Percentiles rank a stretch among this genome's conserved stretches.
Conservation (phyloP, 2,113 vertebrate species). For the Ivindomyrus marchei region DNA sequence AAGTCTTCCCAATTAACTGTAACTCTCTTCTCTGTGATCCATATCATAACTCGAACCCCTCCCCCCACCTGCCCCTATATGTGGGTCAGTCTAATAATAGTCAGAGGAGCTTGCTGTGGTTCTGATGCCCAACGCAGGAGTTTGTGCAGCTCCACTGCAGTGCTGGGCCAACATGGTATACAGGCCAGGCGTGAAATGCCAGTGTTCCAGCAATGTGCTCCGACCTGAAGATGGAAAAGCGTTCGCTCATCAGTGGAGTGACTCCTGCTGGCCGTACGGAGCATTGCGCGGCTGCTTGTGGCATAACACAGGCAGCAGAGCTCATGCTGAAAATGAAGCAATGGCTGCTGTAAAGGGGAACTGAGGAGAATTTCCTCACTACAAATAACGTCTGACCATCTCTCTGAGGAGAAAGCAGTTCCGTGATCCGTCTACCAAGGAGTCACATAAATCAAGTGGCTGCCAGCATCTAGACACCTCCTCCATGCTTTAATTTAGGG, state of each 20-base stretch:
- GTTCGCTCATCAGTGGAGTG: background rate
- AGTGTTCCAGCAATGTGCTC: background rate
- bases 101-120: background rate
- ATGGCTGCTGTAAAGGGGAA: background rate
- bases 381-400: background rate
- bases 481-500: background rate
- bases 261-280: background rate
- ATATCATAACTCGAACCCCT: background rate
- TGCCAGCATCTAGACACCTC: background rate
- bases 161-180: background rate
- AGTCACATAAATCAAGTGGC: background rate
- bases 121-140: background rate
- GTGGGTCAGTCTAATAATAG: conserved; percentile 18
- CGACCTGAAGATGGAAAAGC: background rate
- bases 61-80: background rate
- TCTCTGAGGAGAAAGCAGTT: background rate
- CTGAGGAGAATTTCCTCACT: background rate
- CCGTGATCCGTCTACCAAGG: background rate
- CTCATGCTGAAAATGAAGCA: background rate
- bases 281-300: background rate
- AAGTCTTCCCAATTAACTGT: background rate
- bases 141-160: background rate
- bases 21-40: background rate
- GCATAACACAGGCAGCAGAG: background rate
- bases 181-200: background rate